phyloP scores from a whole-genome alignment of 2,888 invertebrate genomes.

The Eupithecia abbreviata region DNA sequence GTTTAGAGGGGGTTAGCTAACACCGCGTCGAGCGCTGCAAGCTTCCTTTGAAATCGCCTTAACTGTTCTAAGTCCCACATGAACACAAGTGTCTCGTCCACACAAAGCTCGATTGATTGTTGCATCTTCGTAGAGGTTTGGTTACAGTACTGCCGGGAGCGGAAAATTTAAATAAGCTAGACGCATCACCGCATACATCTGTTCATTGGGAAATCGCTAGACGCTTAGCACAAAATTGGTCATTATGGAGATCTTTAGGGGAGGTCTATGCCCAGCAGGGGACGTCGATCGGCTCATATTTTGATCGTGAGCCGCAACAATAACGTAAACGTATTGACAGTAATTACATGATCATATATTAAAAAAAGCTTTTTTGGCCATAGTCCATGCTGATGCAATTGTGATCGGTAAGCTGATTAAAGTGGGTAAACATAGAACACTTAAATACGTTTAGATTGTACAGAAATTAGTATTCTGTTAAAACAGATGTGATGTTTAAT shows the following conservation, averaged over 20 bases:
- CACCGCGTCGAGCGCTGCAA: constrained; percentile 13
- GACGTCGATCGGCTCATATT: too few relatives aligned
- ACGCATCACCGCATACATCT: too few relatives aligned
- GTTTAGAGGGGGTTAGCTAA: constrained; percentile 19
- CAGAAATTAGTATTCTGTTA: neutral
- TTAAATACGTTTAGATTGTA: neutral
- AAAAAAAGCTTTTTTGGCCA: neutral
- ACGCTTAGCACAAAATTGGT: too few relatives aligned
- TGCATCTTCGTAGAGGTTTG: constrained; percentile 38
- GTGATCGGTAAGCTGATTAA: neutral
- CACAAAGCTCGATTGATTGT: constrained; percentile 50
- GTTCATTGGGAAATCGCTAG: too few relatives aligned
- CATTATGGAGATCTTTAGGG: too few relatives aligned
- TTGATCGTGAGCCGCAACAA: neutral
- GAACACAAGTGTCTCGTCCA: constrained; percentile 29
- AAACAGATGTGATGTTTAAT: neutral
- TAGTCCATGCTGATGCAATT: too few relatives aligned
- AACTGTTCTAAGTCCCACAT: constrained; percentile 21
- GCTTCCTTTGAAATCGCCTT: constrained; percentile 26
- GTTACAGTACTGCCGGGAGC: neutral
- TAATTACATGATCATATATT: neutral
- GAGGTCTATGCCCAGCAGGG: too few relatives aligned
- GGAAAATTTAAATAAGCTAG: neutral
- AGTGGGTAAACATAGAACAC: neutral
- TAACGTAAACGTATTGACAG: neutral